Evolutionary conservation across 2,797 vertebrate genomes (phyloP).

Genomic region (Anguilla marmorata): DNA sequence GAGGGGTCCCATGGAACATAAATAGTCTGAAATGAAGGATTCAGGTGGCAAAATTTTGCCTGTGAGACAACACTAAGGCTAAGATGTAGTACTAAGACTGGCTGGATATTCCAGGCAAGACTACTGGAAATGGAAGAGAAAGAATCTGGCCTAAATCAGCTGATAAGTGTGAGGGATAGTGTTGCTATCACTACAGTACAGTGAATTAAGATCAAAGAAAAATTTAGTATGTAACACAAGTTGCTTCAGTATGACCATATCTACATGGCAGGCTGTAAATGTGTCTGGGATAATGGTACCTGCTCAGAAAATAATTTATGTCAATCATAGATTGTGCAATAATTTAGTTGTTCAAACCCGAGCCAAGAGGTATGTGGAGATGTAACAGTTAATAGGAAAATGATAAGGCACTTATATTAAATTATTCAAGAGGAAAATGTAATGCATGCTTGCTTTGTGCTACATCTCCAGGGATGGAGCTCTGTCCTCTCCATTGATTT

Average conservation of each 20-base stretch:
- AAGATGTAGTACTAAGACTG: not conserved
- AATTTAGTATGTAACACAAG: not conserved
- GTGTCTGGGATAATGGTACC: not conserved
- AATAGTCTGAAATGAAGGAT: not conserved
- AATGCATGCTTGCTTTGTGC: constrained; percentile 18
- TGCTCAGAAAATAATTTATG: not conserved
- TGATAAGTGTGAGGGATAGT: not conserved
- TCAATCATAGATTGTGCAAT: constrained; percentile 4
- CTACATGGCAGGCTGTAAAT: not conserved
- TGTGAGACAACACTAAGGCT: not conserved
- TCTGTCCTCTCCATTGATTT: constrained; percentile 50
- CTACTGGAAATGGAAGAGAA: not conserved
- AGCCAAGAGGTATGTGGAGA: constrained; percentile 25
- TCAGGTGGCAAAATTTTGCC: not conserved
- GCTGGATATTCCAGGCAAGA: not conserved
- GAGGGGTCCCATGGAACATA: not conserved
- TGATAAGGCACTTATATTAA: constrained; percentile 41
- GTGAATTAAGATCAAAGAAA: not conserved
- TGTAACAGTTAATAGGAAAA: constrained; percentile 44
- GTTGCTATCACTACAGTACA: not conserved
- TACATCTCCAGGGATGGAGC: constrained; percentile 41
- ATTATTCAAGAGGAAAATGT: constrained; percentile 57
- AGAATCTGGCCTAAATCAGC: not conserved
- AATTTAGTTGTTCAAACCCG: not conserved
- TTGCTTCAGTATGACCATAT: not conserved